These are phyloP conservation scores for Siphlonurus alternatus DNA, from an alignment of 2,888 invertebrate species.

Conservation along the genomic window DNA sequence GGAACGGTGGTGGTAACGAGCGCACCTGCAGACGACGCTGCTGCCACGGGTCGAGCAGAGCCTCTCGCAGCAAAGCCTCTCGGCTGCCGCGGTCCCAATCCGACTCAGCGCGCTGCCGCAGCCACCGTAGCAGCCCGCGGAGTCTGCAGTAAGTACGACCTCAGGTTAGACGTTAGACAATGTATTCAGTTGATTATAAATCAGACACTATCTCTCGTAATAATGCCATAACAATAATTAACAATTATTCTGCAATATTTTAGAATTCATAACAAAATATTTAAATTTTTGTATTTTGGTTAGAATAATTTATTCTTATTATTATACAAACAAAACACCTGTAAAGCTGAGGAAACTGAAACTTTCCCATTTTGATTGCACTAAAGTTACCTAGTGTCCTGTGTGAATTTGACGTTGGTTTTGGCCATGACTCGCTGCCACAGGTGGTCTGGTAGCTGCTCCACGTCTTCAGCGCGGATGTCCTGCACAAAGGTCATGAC, in stretches of 20 bases:
- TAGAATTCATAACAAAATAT: too few species aligned
- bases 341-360: too few species aligned
- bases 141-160: background rate
- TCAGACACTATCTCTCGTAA: too few species aligned
- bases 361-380: too few species aligned
- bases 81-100: constrained; percentile 1
- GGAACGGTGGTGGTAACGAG: background rate
- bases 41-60: background rate
- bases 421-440: background rate
- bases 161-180: too few species aligned
- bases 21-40: background rate
- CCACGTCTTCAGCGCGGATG: background rate
- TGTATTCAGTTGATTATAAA: too few species aligned
- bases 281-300: too few species aligned
- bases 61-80: background rate
- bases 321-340: too few species aligned
- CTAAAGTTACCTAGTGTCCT: background rate
- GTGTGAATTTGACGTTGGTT: background rate
- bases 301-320: background rate
- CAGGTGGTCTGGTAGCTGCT: background rate
- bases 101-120: background rate
- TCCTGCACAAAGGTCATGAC: background rate
- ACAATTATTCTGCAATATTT: too few species aligned
- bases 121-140: background rate
- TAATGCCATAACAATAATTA: too few species aligned